These are phyloP conservation scores for Hydriomena furcata DNA, from an alignment of 2,888 invertebrate species.

Conservation along the genomic window DNA sequence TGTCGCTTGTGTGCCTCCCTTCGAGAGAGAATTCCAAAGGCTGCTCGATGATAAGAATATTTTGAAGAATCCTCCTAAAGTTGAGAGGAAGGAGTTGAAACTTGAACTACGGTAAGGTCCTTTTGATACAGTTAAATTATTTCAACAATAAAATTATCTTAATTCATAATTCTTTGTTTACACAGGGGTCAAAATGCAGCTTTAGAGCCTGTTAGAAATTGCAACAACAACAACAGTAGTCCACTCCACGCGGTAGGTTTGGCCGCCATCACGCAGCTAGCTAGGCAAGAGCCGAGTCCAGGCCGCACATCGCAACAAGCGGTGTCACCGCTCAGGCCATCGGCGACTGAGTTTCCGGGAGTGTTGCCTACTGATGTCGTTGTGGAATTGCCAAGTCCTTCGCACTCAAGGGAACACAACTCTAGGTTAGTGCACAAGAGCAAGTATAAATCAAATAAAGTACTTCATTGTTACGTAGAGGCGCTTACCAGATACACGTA, in stretches of 20 bases:
- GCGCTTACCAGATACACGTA: too few species aligned
- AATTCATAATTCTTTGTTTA: not conserved
- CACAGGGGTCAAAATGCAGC: constrained; percentile 60
- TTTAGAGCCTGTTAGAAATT: constrained; percentile 75
- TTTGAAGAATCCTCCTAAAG: constrained; percentile 84
- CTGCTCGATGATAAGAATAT: constrained; percentile 89
- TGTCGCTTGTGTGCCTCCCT: constrained; percentile 85
- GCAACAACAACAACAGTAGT: constrained; percentile 84
- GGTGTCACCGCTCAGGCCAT: constrained; percentile 46
- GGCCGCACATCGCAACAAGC: constrained; percentile 47
- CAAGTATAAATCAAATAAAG: too few species aligned
- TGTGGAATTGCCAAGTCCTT: constrained; percentile 72
- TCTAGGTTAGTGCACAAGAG: constrained; percentile 46
- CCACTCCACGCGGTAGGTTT: constrained; percentile 88
- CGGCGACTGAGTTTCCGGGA: constrained; percentile 70
- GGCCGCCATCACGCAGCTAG: constrained; percentile 90
- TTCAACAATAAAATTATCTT: not conserved
- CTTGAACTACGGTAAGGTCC: constrained; percentile 76
- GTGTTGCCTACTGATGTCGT: constrained; percentile 79
- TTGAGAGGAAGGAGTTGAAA: constrained; percentile 84
- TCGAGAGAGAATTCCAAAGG: constrained; percentile 91
- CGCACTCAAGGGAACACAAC: constrained; percentile 51
- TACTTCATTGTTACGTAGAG: too few species aligned
- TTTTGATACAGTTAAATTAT: too few species aligned
- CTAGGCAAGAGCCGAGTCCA: constrained; percentile 79